These are phyloP conservation scores for Rhyacophila brunnea DNA, from an alignment of 1,140 invertebrate species.

Conservation along the genomic window DNA sequence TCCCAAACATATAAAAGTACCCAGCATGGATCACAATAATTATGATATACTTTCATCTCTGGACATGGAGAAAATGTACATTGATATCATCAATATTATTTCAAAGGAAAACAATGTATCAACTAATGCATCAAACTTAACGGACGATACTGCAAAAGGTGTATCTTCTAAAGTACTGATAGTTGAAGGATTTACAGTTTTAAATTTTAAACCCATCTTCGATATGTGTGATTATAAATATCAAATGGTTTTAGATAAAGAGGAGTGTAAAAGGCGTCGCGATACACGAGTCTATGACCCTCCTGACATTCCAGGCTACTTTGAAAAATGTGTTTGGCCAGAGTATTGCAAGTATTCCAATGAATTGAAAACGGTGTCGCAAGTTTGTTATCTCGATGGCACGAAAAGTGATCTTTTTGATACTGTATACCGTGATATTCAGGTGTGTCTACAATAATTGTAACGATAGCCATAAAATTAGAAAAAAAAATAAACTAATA, in stretches of 20 bases:
- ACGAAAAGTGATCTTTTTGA: background rate
- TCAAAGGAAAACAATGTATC: background rate
- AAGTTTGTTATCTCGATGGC: constrained; percentile 9
- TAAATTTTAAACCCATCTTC: constrained; percentile 51
- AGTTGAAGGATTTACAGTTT: constrained; percentile 7
- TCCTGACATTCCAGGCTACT: constrained; percentile 77
- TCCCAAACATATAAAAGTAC: constrained; percentile 63
- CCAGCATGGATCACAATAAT: constrained; percentile 71
- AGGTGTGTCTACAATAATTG: too few species aligned
- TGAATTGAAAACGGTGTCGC: background rate
- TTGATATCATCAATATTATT: constrained; percentile 48
- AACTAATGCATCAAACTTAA: background rate
- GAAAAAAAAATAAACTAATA: too few species aligned
- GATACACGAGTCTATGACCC: constrained; percentile 67
- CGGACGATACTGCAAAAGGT: constrained; percentile 38
- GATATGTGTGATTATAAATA: constrained; percentile 70
- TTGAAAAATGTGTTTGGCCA: constrained; percentile 76
- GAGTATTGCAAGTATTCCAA: constrained; percentile 53
- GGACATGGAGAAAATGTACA: constrained; percentile 72
- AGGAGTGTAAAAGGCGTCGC: constrained; percentile 63
- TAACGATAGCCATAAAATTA: too few species aligned
- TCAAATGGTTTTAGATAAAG: constrained; percentile 67
- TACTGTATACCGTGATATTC: background rate
- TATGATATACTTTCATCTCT: constrained; percentile 73
- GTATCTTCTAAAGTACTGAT: constrained; percentile 67